Percentiles rank a stretch among this genome's conserved stretches.
phyloP scores from a whole-genome alignment of 2,113 vertebrate species.

The Microtus pennsylvanicus region DNA sequence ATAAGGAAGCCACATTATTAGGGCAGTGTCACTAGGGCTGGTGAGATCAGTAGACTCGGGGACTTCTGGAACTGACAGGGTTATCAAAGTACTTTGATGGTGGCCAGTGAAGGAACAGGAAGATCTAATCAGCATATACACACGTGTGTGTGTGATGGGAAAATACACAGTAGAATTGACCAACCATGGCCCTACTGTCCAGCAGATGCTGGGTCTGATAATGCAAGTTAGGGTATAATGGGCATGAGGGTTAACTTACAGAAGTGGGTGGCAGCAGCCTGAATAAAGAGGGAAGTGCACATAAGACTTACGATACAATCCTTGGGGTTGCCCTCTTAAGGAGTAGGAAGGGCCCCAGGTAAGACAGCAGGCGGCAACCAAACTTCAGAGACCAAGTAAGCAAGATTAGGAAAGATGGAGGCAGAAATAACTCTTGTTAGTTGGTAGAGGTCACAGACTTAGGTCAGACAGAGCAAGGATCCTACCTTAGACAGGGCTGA shows the following conservation, averaged over 20 bases:
- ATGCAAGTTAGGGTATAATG: neutral
- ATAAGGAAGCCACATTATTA: neutral
- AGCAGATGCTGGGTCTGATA: neutral
- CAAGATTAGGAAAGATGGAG: neutral
- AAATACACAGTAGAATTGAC: too few species aligned
- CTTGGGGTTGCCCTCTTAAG: neutral
- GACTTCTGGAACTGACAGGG: neutral
- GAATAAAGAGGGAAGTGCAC: neutral
- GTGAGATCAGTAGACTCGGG: neutral
- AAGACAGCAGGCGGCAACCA: neutral
- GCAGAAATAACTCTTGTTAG: neutral
- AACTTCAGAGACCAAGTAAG: neutral
- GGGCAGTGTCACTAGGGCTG: neutral
- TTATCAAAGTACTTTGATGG: too few species aligned
- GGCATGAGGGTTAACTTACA: neutral
- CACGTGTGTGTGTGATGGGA: neutral
- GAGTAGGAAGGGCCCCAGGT: neutral
- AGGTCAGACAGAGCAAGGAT: neutral
- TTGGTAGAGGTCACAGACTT: neutral
- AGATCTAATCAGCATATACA: neutral
- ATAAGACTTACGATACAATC: neutral
- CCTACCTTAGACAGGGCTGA: neutral
- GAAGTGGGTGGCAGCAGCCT: neutral
- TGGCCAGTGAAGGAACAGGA: too few species aligned
- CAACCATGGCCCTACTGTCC: neutral